Conservation (phyloP, 2,888 invertebrate genomes). For the Pachycephus smyrnensis region DNA sequence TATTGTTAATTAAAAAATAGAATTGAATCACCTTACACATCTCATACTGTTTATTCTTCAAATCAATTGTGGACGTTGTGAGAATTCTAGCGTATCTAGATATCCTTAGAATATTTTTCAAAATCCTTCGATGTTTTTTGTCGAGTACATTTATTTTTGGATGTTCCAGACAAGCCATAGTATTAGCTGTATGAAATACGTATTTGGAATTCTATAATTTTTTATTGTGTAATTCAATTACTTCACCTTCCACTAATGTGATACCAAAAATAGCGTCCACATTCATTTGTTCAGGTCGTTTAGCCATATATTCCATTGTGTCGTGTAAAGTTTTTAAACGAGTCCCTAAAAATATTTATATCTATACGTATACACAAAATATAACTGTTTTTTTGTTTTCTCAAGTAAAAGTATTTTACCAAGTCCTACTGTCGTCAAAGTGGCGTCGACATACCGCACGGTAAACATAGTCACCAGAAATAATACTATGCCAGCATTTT, state of each 20-base stretch:
- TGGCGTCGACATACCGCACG: too few relatives aligned
- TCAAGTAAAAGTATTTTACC: not conserved
- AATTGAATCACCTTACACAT: not conserved
- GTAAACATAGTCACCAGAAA: too few relatives aligned
- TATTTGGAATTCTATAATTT: too few relatives aligned
- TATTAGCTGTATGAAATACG: conserved; percentile 32
- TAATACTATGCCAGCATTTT: too few relatives aligned
- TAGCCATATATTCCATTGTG: conserved; percentile 53
- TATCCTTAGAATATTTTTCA: conserved; percentile 26
- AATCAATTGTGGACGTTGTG: conserved; percentile 9
- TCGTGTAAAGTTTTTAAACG: conserved; percentile 35
- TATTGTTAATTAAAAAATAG: not conserved
- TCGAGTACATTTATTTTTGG: conserved; percentile 34
- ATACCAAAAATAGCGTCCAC: conserved; percentile 61
- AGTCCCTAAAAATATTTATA: not conserved
- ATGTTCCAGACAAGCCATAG: conserved; percentile 31
- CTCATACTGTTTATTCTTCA: not conserved
- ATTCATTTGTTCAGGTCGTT: conserved; percentile 59
- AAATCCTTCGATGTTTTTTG: conserved; percentile 13
- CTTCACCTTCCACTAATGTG: conserved; percentile 61
- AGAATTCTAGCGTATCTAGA: conserved; percentile 28
- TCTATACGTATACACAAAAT: not conserved
- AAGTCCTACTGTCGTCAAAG: too few relatives aligned
- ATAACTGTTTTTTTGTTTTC: not conserved
- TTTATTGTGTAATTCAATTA: not conserved